A percentile compares a stretch with the other conserved stretches of the same genome.
Evolutionary conservation across 2,797 vertebrate species (phyloP).

Genomic region (Cuculus canorus): DNA sequence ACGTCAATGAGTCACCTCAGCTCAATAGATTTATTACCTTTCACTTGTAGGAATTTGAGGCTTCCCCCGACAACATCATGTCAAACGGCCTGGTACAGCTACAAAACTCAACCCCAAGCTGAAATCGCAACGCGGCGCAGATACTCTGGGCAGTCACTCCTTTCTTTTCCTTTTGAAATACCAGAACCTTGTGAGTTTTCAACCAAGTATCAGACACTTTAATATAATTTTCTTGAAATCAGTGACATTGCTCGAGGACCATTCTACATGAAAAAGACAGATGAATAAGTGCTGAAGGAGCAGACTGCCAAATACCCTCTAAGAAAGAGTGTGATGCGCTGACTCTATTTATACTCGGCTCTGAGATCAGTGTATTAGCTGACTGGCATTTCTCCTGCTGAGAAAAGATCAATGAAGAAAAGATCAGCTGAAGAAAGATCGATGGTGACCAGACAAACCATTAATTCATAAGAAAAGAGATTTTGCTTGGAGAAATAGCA

Average conservation of each 20-base stretch:
- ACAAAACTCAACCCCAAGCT: background rate
- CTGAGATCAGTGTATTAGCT: slow-evolving; percentile 32
- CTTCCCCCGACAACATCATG: background rate
- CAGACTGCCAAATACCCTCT: background rate
- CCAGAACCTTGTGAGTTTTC: background rate
- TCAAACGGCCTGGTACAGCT: background rate
- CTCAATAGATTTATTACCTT: background rate
- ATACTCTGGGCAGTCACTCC: accelerated
- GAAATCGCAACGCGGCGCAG: background rate
- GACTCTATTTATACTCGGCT: background rate
- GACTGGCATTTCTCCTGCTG: slow-evolving; percentile 38
- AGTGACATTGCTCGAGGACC: background rate
- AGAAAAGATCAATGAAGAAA: slow-evolving; percentile 63
- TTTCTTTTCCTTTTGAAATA: background rate
- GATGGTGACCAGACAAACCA: slow-evolving; percentile 56
- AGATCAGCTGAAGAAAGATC: slow-evolving; percentile 56
- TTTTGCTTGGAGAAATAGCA: slow-evolving; percentile 53
- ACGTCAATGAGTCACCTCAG: background rate
- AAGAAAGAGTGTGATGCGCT: background rate
- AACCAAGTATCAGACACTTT: background rate
- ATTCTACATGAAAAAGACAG: background rate
- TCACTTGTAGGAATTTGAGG: background rate
- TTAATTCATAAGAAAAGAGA: slow-evolving; percentile 54
- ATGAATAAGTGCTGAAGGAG: background rate
- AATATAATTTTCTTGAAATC: background rate